Evolutionary conservation across 2,888 invertebrate genomes (phyloP), one percentile per base, ranked within the genome.

Genomic region (Unio delphinus): DNA sequence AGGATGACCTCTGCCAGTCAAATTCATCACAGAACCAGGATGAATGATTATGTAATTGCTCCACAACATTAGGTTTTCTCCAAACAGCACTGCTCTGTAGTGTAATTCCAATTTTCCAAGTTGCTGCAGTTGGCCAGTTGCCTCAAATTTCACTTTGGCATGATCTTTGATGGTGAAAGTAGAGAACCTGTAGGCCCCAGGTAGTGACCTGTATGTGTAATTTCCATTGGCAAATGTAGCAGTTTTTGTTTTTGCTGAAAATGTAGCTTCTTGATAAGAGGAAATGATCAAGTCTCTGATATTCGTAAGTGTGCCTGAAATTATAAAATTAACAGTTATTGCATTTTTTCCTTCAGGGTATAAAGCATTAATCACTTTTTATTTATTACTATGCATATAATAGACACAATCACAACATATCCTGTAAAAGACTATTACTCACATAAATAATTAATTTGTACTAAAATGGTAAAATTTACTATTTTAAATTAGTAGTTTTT

Each of bases 161-260:
- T 81, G 75, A 67, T 82, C 83, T 69, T 80, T 77, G 26, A 85
- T 68, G 15, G 73, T 83, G 71, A 85, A 83, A 11, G 69, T 72
- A 18, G 79, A 74, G 70, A 85, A 85, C 58, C 72, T 74, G 73
- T 84, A 85, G 4, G 79, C 78, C 0, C 85, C 85, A 3, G 78
- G 76, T 11, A 69, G 65, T 6, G 81, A 73, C 5, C 72, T 73
- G 11, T 69, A 72, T 11, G 70, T 70, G 64, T 80, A 75, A 8
- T 66, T 28, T 3, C 81, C 81, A 67, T 71, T 76, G 6, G 59
- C 66, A 61, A 76, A 73, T 45, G 45, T 15, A 1, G 80, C 83
- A 23, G 84, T 85, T 6, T 80, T 70, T 4, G 80, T 82, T 18
- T 76, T 67, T 11, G 73, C 67, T n/a, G 83, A 80, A 20, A 85